phyloP scores from a whole-genome alignment of 2,888 invertebrate genomes.

The Eurytoma californica region DNA sequence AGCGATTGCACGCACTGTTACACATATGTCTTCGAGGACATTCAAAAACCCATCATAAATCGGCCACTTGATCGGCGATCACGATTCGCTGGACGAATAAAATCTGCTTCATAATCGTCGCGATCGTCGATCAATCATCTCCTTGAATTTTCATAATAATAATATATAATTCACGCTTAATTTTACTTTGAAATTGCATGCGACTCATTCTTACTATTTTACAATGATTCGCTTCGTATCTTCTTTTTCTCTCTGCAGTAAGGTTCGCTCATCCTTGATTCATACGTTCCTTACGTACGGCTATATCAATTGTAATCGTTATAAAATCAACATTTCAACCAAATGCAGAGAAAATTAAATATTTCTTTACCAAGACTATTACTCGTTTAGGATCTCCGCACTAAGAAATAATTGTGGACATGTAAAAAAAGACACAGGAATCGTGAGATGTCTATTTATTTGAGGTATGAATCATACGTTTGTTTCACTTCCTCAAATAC shows the following conservation, averaged over 20 bases:
- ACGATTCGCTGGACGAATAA: too few species aligned
- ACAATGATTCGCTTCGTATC: constrained; percentile 21
- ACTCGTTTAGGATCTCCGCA: too few species aligned
- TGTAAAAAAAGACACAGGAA: too few species aligned
- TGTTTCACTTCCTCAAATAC: too few species aligned
- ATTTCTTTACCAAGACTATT: background rate
- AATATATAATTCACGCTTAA: background rate
- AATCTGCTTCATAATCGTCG: background rate
- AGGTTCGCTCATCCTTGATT: too few species aligned
- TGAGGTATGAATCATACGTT: too few species aligned
- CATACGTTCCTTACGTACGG: constrained; percentile 26
- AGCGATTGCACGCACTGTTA: constrained; percentile 40
- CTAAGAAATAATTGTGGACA: too few species aligned
- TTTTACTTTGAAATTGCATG: constrained; percentile 36
- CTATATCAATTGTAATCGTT: background rate
- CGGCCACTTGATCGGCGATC: background rate
- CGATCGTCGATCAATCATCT: constrained; percentile 8
- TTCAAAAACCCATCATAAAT: background rate
- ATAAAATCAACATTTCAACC: background rate
- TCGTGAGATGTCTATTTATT: too few species aligned
- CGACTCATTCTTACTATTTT: constrained; percentile 40
- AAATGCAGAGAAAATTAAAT: constrained; percentile 40
- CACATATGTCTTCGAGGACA: background rate
- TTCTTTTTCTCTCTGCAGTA: constrained; percentile 22
- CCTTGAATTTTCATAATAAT: background rate